Percentiles rank a stretch among this genome's conserved stretches.
Conservation (phyloP, 2,888 invertebrate species). For the Temnothorax unifasciatus region DNA sequence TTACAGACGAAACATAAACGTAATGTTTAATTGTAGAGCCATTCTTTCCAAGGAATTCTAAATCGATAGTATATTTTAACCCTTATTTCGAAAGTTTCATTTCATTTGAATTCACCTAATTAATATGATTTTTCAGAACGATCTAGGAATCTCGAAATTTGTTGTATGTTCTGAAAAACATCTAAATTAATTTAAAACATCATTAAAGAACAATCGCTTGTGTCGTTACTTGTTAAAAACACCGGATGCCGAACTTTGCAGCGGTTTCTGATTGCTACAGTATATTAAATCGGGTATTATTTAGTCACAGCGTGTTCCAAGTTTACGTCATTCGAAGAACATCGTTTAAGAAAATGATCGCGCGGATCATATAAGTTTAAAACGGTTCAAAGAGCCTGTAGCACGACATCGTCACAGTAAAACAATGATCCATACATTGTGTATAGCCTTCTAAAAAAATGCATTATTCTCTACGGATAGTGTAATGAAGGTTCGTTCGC, state of each 20-base stretch:
- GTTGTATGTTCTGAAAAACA: neutral
- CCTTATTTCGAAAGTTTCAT: neutral
- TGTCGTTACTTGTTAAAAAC: constrained; percentile 25
- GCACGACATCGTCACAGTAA: constrained; percentile 64
- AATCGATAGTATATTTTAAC: neutral
- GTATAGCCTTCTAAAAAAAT: constrained; percentile 72
- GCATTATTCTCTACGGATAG: constrained; percentile 63
- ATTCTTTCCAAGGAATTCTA: neutral
- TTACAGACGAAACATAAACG: neutral
- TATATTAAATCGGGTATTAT: constrained; percentile 61
- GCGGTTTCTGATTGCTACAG: constrained; percentile 51
- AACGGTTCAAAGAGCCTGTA: constrained; percentile 64
- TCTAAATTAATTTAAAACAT: constrained; percentile 30
- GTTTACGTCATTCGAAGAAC: constrained; percentile 57
- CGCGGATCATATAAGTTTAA: constrained; percentile 66
- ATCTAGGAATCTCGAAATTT: constrained; percentile 25
- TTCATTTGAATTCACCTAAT: neutral
- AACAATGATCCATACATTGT: constrained; percentile 63
- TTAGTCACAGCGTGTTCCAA: constrained; percentile 45
- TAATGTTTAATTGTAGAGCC: neutral
- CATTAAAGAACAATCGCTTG: constrained; percentile 25
- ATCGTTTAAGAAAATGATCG: constrained; percentile 67
- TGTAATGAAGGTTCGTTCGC: constrained; percentile 62
- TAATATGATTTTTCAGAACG: neutral
- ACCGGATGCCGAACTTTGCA: neutral